Percentiles rank a stretch among this genome's conserved stretches.
phyloP scores from a whole-genome alignment of 2,888 invertebrate genomes.

The Parapristionchus giblindavisi region DNA sequence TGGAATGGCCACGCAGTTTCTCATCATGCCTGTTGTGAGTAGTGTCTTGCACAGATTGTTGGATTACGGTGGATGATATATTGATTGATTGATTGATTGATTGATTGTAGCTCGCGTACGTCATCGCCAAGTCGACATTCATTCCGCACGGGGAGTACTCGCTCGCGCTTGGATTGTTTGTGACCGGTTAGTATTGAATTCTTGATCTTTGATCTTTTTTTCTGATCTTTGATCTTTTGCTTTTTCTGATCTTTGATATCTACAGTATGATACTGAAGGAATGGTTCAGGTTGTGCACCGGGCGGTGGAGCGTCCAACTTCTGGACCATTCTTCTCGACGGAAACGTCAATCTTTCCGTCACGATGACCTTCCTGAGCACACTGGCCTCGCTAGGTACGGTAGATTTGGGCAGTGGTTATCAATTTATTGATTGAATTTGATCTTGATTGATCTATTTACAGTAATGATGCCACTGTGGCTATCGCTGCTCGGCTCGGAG shows the following conservation, averaged over 20 bases:
- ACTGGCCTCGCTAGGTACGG: conserved; percentile 82
- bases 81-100: background rate
- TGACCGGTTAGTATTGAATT: conserved; percentile 18
- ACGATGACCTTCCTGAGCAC: conserved; percentile 94
- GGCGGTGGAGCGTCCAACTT: conserved; percentile 91
- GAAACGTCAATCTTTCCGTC: conserved; percentile 90
- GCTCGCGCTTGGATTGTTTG: conserved; percentile 69
- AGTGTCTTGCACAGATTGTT: background rate
- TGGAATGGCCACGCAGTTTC: conserved; percentile 73
- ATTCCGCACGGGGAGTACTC: conserved; percentile 59
- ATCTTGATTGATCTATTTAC: conserved; percentile 44
- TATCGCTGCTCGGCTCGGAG: conserved; percentile 72
- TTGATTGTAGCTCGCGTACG: conserved; percentile 63
- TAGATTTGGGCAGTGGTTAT: background rate
- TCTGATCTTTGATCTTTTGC: background rate
- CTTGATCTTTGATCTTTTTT: conserved; percentile 47
- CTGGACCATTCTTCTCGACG: conserved; percentile 89
- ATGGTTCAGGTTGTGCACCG: conserved; percentile 69
- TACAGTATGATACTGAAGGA: background rate
- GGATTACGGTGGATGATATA: background rate
- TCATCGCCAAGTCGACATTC: conserved; percentile 62
- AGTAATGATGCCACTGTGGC: conserved; percentile 74
- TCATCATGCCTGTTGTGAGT: conserved; percentile 74
- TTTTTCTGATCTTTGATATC: background rate
- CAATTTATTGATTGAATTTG: background rate